A percentile compares a stretch with the other conserved stretches of the same genome.
phyloP scores from a whole-genome alignment of 2,113 vertebrate genomes.

The Oryzias woworae region DNA sequence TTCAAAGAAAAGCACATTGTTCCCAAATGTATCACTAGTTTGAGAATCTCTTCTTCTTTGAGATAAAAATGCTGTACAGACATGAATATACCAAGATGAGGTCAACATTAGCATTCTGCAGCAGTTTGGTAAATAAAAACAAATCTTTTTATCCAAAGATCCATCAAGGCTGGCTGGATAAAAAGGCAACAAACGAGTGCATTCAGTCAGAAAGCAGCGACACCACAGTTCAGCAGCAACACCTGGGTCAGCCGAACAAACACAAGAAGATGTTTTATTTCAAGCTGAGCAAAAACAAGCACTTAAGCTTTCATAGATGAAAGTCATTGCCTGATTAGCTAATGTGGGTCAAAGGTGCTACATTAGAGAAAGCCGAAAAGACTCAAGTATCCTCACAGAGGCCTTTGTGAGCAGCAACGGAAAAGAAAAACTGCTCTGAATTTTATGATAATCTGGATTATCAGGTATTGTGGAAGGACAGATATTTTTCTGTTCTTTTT shows the following conservation, averaged over 20 bases:
- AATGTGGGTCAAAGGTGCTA: conserved; percentile 49
- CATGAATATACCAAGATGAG: too few species aligned
- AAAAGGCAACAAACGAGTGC: conserved; percentile 1
- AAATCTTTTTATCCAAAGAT: conserved; percentile 3
- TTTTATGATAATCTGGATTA: too few species aligned
- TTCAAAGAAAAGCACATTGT: too few species aligned
- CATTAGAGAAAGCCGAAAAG: conserved; percentile 29
- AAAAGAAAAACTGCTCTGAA: too few species aligned
- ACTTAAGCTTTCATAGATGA: conserved; percentile 47
- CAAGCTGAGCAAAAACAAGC: conserved; percentile 51
- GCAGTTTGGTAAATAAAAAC: conserved; percentile 3
- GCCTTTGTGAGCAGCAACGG: neutral
- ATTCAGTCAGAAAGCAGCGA: conserved; percentile 12
- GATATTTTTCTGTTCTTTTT: too few species aligned
- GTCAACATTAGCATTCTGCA: neutral
- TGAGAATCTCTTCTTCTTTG: too few species aligned
- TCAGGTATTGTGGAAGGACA: too few species aligned
- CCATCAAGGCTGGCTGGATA: neutral
- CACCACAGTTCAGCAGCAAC: conserved; percentile 12
- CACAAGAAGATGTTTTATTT: conserved; percentile 43
- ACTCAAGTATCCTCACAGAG: conserved; percentile 20
- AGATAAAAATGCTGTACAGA: too few species aligned
- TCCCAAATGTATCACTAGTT: too few species aligned
- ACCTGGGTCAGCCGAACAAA: conserved; percentile 10
- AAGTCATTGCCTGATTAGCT: conserved; percentile 40